These are phyloP conservation scores for Cryptoleucopteryx plumbea DNA, from an alignment of 2,113 vertebrate genomes.

Conservation along the genomic window DNA sequence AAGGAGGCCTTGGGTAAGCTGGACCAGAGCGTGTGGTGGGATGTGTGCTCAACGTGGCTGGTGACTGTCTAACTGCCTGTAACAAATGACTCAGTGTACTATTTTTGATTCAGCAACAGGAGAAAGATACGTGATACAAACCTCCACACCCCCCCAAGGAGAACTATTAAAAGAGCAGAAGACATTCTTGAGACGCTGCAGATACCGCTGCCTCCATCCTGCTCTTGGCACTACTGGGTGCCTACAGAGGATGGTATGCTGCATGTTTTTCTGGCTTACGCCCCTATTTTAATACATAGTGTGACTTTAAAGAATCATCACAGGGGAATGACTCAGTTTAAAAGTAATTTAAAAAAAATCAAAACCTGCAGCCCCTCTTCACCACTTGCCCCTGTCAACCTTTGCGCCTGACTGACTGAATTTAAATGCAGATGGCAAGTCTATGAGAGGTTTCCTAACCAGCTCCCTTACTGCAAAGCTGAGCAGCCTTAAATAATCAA, in stretches of 20 bases:
- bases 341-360: not conserved
- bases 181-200: conserved; percentile 53
- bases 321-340: not conserved
- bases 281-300: not conserved
- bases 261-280: not conserved
- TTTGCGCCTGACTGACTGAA: not conserved
- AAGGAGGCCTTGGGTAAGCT: not conserved
- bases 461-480: not conserved
- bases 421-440: not conserved
- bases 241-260: not conserved
- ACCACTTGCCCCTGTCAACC: not conserved
- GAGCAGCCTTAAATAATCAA: not conserved
- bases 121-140: conserved; percentile 42
- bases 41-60: not conserved
- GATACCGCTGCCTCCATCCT: not conserved
- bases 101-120: conserved; percentile 48
- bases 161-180: conserved; percentile 66
- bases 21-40: accelerated
- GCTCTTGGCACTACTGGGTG: not conserved
- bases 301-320: not conserved
- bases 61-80: not conserved
- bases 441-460: not conserved
- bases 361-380: not conserved
- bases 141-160: not conserved
- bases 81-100: conserved; percentile 37